Percentiles rank a stretch among this genome's conserved stretches.
Conservation (phyloP, 2,113 vertebrate genomes). For the Grallaria varia region DNA sequence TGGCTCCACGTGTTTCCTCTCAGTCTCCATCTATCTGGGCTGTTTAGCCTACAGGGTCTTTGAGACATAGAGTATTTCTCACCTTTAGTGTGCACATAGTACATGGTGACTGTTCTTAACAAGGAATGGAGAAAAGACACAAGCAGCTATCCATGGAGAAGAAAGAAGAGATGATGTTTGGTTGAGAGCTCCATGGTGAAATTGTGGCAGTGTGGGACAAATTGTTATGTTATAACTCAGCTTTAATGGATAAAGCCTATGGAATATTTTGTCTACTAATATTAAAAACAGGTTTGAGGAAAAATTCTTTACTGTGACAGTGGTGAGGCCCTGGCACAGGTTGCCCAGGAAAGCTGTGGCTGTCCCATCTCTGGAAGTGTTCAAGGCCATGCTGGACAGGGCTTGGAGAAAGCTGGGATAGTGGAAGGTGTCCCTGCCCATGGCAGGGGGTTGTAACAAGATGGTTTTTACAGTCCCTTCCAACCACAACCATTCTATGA, state of each 20-base stretch:
- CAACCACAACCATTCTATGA: background rate
- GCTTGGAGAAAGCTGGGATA: accelerated
- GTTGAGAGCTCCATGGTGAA: background rate
- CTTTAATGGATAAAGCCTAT: background rate
- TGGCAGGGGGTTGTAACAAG: background rate
- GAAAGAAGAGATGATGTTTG: background rate
- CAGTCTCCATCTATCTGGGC: background rate
- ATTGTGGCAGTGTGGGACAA: background rate
- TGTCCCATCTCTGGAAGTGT: background rate
- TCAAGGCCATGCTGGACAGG: accelerated
- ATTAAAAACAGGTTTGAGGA: background rate
- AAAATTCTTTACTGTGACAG: background rate
- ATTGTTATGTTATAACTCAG: background rate
- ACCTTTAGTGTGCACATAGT: accelerated
- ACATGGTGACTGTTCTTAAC: background rate
- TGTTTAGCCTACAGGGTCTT: background rate
- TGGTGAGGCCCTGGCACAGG: background rate
- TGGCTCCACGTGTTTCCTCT: background rate
- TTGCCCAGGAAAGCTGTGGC: background rate
- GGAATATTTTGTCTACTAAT: background rate
- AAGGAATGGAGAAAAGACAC: background rate
- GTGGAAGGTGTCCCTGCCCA: background rate
- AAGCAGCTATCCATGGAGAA: background rate
- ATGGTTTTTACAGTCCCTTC: background rate
- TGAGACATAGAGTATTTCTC: background rate